Base-by-base conservation (phyloP, 2,797 vertebrate genomes). In the Acipenser oxyrinchus region DNA sequence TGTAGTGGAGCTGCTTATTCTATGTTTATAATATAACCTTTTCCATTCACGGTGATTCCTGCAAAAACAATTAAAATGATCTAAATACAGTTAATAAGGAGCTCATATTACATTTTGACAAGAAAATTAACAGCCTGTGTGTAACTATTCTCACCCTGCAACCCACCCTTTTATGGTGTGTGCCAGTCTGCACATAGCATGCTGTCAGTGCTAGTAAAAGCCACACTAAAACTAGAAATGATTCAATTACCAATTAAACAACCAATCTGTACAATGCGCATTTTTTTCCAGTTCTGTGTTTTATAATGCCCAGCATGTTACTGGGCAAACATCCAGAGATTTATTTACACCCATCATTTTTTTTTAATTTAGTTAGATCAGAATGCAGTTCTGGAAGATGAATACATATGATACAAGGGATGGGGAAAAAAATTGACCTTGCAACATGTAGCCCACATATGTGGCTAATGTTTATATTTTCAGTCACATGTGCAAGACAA, bases 171-270 rank as follows among this genome's bases (percentile, higher is more conserved):
- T 73, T 63, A 66, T 48, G 65, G 64, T 49, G 67, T 62, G 69
- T 18, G 53, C 10, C 60, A 66, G 64, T 51, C 60, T 48, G 37
- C 18, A 50, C 37, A 23, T 48, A 18, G 37, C 10, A 60, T 63
- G 62, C 55, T 7, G 61, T 50, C 52, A 64, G 51, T 12, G 57
- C 13, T 13, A 8, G 51, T 8, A n/a, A 23, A 50, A 13, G 55
- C 12, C 48, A 60, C 12, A 13, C 55, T 58, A 11, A 58, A 58
- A 8, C 55, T 7, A 58, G 55, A 11, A 11, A 58, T 58, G 12
- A 58, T 73, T 60, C 74, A 73, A 80, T 77, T 81, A 76, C 80
- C 68, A 81, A 75, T 73, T 60, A 75, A 73, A 80, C 77, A 82
- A 76, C 80, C 68, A 81, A 75, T 66, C 73, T 76, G 65, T 7